Conservation (phyloP, 2,888 invertebrate species). For the Torymus texanus region DNA sequence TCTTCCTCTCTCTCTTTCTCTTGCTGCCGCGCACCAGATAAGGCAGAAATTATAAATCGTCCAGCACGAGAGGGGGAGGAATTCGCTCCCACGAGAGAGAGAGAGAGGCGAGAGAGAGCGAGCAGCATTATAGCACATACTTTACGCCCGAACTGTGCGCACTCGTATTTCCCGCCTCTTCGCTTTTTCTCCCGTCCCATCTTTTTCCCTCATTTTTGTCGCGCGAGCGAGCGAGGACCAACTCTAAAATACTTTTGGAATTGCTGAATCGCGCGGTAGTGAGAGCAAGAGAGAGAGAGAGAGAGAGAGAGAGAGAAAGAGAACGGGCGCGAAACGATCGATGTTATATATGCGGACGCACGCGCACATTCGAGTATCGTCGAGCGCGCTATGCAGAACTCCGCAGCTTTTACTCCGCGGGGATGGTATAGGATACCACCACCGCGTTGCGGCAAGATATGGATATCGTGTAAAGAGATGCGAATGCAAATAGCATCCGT, state of each 20-base stretch:
- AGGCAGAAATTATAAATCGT: conserved; percentile 44
- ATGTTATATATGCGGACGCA: conserved; percentile 9
- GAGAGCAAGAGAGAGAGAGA: too few relatives aligned
- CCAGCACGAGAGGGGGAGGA: not conserved
- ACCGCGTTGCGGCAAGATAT: conserved; percentile 11
- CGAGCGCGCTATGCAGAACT: not conserved
- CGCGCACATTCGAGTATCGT: not conserved
- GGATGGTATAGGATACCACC: not conserved
- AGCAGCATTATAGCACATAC: not conserved
- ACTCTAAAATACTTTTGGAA: conserved; percentile 14
- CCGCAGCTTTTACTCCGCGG: conserved; percentile 22
- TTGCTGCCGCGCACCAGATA: conserved; percentile 10
- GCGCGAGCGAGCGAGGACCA: conserved; percentile 11
- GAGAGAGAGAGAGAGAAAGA: too few relatives aligned
- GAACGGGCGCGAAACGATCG: not conserved
- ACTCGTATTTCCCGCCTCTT: conserved; percentile 3
- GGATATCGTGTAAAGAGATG: conserved; percentile 26
- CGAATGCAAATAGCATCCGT: conserved; percentile 28
- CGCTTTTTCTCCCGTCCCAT: conserved; percentile 29
- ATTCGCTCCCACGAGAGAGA: too few relatives aligned
- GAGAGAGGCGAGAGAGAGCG: too few relatives aligned
- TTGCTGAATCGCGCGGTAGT: not conserved
- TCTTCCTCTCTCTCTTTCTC: not conserved
- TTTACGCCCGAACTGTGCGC: not conserved
- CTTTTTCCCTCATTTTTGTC: conserved; percentile 29